Conservation (phyloP, 2,888 invertebrate species). For the Cheilosia grossa region DNA sequence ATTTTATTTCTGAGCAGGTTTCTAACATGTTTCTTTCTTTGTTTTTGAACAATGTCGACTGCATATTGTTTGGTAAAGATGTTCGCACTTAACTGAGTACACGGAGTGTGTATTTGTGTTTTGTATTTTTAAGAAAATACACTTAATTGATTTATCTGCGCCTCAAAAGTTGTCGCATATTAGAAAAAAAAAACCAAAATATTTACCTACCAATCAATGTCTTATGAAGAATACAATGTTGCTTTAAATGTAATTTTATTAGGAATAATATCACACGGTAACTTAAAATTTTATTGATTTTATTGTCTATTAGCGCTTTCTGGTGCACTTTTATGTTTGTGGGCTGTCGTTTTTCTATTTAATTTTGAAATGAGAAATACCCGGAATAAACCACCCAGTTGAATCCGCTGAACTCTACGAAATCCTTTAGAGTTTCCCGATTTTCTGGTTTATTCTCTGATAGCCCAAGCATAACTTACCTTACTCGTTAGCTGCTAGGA, state of each 20-base stretch:
- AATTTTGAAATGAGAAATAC: too few species aligned
- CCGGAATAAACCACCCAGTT: too few species aligned
- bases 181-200: neutral
- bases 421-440: too few species aligned
- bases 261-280: constrained; percentile 33
- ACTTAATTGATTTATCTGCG: constrained; percentile 19
- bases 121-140: constrained; percentile 16
- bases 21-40: neutral
- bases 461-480: too few species aligned
- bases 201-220: constrained; percentile 18
- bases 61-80: neutral
- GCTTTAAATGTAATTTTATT: constrained; percentile 63
- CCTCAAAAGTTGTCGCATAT: constrained; percentile 21
- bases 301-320: neutral
- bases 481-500: too few species aligned
- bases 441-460: too few species aligned
- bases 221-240: constrained; percentile 43
- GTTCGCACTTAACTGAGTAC: neutral
- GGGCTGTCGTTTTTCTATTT: neutral
- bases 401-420: too few species aligned
- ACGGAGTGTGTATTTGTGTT: neutral
- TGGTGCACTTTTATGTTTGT: neutral
- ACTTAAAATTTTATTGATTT: constrained; percentile 1
- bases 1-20: neutral
- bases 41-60: constrained; percentile 6